phyloP scores from a whole-genome alignment of 2,888 invertebrate species.

The Melieria crassipennis region DNA sequence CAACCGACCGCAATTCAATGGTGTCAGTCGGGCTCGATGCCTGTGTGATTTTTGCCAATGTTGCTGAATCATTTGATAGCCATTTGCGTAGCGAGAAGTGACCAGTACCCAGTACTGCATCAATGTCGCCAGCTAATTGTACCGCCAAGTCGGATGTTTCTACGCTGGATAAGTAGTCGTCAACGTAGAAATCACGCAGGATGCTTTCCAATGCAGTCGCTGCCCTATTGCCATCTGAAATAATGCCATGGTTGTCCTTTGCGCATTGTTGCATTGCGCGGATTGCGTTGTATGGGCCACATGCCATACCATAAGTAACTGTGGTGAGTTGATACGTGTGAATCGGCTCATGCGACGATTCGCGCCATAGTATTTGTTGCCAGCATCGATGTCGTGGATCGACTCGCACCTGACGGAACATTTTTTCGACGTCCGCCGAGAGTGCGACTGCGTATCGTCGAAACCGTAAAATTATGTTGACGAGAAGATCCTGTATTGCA shows the following conservation, averaged over 20 bases:
- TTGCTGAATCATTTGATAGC: neutral
- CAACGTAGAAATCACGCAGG: constrained; percentile 14
- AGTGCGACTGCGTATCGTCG: constrained; percentile 17
- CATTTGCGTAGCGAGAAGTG: neutral
- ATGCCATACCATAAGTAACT: constrained; percentile 29
- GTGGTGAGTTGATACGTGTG: constrained; percentile 19
- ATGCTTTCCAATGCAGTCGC: constrained; percentile 7
- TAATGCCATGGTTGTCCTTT: constrained; percentile 3
- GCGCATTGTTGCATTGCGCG: constrained; percentile 28
- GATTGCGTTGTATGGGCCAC: constrained; percentile 26
- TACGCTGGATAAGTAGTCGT: constrained; percentile 13
- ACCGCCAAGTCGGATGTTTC: neutral
- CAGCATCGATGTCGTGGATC: constrained; percentile 20
- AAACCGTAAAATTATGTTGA: constrained; percentile 29
- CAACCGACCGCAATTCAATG: too few relatives aligned
- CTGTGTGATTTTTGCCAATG: too few relatives aligned
- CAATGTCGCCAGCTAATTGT: neutral
- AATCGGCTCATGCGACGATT: constrained; percentile 9
- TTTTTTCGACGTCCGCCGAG: constrained; percentile 28
- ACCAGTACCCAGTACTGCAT: neutral
- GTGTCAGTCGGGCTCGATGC: too few relatives aligned
- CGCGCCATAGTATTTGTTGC: constrained; percentile 30
- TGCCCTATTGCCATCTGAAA: neutral
- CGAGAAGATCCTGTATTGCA: constrained; percentile 1
- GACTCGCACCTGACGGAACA: constrained; percentile 25